A percentile compares a stretch with the other conserved stretches of the same genome.
Conservation (phyloP, 2,888 invertebrate species). For the Acanthoscelides obtectus region DNA sequence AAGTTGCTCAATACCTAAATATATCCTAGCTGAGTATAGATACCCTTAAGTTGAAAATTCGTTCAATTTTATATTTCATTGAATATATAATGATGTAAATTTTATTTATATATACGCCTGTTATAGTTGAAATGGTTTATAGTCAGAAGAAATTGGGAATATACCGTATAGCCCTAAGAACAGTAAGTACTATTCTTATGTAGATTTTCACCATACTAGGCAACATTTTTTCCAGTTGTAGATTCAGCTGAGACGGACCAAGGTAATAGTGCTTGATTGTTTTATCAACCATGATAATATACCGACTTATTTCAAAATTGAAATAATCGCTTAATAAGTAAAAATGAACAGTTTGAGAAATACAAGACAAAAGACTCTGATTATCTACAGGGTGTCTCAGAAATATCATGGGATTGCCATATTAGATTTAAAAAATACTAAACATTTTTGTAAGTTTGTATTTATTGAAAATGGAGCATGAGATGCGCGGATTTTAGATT, state of each 20-base stretch:
- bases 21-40: constrained; percentile 25
- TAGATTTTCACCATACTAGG: constrained; percentile 9
- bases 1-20: constrained; percentile 32
- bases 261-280: not conserved
- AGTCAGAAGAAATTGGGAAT: not conserved
- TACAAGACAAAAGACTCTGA: too few relatives aligned
- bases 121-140: constrained; percentile 12
- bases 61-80: not conserved
- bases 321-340: too few relatives aligned
- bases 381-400: too few relatives aligned
- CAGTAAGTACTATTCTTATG: constrained; percentile 12
- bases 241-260: not conserved
- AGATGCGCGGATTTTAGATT: too few relatives aligned
- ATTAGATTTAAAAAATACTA: too few relatives aligned
- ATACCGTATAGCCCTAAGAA: constrained; percentile 9
- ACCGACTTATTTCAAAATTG: too few relatives aligned
- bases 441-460: too few relatives aligned
- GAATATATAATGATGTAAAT: not conserved
- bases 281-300: not conserved
- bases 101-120: constrained; percentile 15
- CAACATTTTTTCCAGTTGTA: not conserved
- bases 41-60: not conserved
- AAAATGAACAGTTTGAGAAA: too few relatives aligned
- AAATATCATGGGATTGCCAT: too few relatives aligned
- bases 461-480: too few relatives aligned